These are phyloP conservation scores for Corythornis vintsioides DNA, from an alignment of 2,113 vertebrate genomes.

Conservation along the genomic window DNA sequence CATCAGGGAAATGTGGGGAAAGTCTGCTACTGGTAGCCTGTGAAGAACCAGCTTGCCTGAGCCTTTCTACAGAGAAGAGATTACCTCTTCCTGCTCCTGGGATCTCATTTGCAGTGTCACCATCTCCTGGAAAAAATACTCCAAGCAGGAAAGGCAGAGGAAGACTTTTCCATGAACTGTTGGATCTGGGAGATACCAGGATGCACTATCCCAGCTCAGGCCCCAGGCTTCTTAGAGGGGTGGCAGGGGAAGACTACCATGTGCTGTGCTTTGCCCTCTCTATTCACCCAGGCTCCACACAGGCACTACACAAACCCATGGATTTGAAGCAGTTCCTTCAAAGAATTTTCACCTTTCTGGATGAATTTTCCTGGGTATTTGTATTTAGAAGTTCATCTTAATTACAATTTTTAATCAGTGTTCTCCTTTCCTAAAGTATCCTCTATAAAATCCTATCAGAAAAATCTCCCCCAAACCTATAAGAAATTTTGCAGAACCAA, in stretches of 20 bases:
- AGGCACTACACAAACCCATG: accelerated
- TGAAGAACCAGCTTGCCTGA: background rate
- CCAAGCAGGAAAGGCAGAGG: background rate
- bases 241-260: background rate
- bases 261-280: background rate
- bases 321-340: background rate
- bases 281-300: background rate
- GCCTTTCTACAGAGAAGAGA: accelerated
- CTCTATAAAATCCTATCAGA: background rate
- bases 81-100: background rate
- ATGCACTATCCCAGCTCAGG: background rate
- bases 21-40: accelerated
- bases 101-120: background rate
- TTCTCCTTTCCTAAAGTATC: background rate
- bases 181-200: background rate
- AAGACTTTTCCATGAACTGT: background rate
- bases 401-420: background rate
- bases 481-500: background rate
- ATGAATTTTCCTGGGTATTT: background rate
- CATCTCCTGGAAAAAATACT: background rate
- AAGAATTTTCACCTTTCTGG: background rate
- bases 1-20: background rate
- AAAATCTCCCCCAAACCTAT: background rate
- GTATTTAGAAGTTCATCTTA: background rate
- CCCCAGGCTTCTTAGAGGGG: background rate